Conservation (phyloP, 2,888 invertebrate species). For the Ctena decussata region DNA sequence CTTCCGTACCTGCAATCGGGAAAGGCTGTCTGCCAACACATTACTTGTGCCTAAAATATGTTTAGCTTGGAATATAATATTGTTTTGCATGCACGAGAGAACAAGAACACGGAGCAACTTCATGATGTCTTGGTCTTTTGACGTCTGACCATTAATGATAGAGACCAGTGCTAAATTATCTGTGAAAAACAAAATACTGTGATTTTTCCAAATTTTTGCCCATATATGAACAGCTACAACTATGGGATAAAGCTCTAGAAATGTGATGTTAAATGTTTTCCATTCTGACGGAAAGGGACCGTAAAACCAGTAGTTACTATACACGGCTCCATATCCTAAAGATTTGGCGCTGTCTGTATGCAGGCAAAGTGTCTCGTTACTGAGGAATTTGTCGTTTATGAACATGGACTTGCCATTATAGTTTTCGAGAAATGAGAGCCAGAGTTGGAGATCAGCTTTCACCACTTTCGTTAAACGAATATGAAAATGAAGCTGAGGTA, state of each 20-base stretch:
- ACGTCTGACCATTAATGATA: too few species aligned
- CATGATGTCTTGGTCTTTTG: too few species aligned
- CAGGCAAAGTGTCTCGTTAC: conserved; percentile 1
- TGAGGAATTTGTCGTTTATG: background rate
- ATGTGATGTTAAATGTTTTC: conserved; percentile 26
- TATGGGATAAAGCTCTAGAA: conserved; percentile 55
- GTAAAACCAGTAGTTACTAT: background rate
- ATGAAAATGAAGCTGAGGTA: conserved; percentile 19
- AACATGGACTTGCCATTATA: conserved; percentile 42
- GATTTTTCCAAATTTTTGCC: too few species aligned
- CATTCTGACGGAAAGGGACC: conserved; percentile 29
- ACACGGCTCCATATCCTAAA: conserved; percentile 52
- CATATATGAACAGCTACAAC: conserved; percentile 53
- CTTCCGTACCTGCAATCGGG: background rate
- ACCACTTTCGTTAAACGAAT: conserved; percentile 26
- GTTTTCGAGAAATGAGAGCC: conserved; percentile 29
- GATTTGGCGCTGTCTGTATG: conserved; percentile 40
- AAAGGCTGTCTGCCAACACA: background rate
- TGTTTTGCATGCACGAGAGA: too few species aligned
- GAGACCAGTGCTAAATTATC: too few species aligned
- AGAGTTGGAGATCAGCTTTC: conserved; percentile 18
- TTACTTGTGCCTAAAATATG: conserved; percentile 27
- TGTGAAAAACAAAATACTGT: too few species aligned
- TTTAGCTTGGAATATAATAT: too few species aligned
- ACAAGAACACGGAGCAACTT: too few species aligned